phyloP scores from a whole-genome alignment of 2,113 vertebrate species.

The Crotalus viridis region DNA sequence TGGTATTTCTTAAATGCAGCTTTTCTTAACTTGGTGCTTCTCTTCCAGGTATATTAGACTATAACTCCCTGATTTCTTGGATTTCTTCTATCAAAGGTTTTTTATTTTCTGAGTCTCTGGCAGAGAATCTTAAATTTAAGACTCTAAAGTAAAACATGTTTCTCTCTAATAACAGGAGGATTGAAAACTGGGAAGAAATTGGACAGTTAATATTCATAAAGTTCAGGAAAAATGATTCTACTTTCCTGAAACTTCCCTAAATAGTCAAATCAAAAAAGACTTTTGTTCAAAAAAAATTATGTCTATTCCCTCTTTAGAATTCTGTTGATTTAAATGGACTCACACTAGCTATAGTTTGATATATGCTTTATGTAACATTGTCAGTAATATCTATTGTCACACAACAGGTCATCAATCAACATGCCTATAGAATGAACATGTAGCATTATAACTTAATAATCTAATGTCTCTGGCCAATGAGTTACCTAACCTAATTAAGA shows the following conservation, averaged over 20 bases:
- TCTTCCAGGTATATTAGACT: background rate
- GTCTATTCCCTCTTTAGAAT: background rate
- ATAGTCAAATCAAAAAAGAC: background rate
- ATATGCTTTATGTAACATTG: background rate
- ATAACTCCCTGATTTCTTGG: background rate
- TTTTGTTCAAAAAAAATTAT: background rate
- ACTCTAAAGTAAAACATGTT: background rate
- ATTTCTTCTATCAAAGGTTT: background rate
- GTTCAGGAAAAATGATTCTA: background rate
- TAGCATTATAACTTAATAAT: conserved; percentile 24
- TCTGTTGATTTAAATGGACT: background rate
- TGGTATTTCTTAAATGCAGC: background rate
- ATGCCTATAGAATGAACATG: background rate
- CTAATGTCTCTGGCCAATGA: conserved; percentile 4
- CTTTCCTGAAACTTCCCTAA: background rate
- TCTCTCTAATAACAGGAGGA: background rate
- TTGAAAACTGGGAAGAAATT: background rate
- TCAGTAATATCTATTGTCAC: background rate
- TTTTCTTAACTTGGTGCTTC: background rate
- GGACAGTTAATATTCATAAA: background rate
- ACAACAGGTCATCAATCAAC: background rate
- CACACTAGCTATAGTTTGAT: background rate
- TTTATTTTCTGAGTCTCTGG: background rate
- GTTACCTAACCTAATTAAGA: conserved; percentile 28
- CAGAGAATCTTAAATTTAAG: background rate